Base-by-base conservation (phyloP, 2,888 invertebrate species). In the Drosophila recens region DNA sequence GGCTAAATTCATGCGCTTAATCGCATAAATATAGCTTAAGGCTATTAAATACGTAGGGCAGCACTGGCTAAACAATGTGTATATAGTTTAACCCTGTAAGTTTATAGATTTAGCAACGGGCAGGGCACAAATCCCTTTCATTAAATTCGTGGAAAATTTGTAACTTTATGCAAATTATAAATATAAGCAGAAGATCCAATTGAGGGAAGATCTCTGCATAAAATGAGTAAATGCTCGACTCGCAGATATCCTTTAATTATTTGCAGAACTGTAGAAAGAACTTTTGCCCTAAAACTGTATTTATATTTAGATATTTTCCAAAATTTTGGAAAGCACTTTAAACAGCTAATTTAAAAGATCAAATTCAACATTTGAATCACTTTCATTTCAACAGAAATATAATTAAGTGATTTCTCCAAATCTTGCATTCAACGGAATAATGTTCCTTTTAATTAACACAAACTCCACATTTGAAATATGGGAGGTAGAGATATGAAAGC, bases 11-110 rank as follows among this genome's bases (percentile, higher is more conserved):
- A 75, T 78, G 46, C 66, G 63, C 83, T 72, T 78, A 86, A 88
- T 86, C 73, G 88, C 86, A 67, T 83, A 78, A 80, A 82, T 75
- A 78, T 75, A 67, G 78, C 78, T 75, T 67, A 64, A 75, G 75
- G 75, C 43, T 80, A 68, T 79, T 87, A 48, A 68, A 68, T 45
- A 38, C 30, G 13, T 36, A 15, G 30, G n/a, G 23, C 36, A 48
- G n/a, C 36, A 36, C 17, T 30, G 59, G 63, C 70, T 72, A 49
- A 74, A 63, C 58, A 78, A 46, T n/a, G 57, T 30, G 17, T 20
- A 27, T 43, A 36, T 17, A 20, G 20, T 43, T n/a, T 10, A 56
- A 15, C 3, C 20, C 20, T n/a, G n/a, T 56, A n/a, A 57, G 15
- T 15, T 36, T 33, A 0, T 1, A 45, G 15, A 33, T 56, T 43